Base-by-base conservation (phyloP, 2,888 invertebrate species). In the Adelphocoris suturalis region DNA sequence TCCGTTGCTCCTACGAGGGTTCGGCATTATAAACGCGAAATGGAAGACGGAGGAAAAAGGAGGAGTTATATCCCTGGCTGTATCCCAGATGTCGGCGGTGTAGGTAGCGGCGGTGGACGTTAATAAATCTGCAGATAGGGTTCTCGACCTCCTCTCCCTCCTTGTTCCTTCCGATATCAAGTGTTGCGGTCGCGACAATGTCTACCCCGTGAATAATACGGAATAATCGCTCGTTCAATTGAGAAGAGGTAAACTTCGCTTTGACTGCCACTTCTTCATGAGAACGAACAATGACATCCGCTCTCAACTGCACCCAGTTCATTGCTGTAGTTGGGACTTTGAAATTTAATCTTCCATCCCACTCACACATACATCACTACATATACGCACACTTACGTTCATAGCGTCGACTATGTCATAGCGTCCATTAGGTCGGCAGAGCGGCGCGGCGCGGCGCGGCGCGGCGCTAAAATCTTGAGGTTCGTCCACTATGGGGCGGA, bases 131-230 rank as follows among this genome's bases (percentile, higher is more conserved):
- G 61, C 61, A 57, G 16, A 57, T 57, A 57, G n/a, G n/a, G n/a
- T n/a, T n/a, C n/a, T 16, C 52, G 14, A 52, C 52, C 52, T 52
- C 52, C 19, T 16, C 61, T 9, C 61, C 19, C 4, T 7, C 68
- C 12, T 7, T 68, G 13, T 23, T 23, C 23, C 27, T 12, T 11
- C 5, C 19, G 19, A 23, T 68, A 68, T 68, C 68, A 19, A 68
- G 68, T 68, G 68, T 68, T 68, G 68, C 68, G 27, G 68, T 68
- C 68, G 68, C 68, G 68, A 68, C 68, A 68, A 23, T 68, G 68
- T 68, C 68, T 68, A 68, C 68, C 16, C 14, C 13, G 68, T 68
- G 68, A 27, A 68, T 68, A 23, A 68, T 27, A 27, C 23, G 11
- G 68, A 68, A 23, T 68, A 27, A 68, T 68, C 68, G 11, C 23